These are phyloP conservation scores for Agrochola lychnidis DNA, from an alignment of 2,888 invertebrate species.

Conservation along the genomic window DNA sequence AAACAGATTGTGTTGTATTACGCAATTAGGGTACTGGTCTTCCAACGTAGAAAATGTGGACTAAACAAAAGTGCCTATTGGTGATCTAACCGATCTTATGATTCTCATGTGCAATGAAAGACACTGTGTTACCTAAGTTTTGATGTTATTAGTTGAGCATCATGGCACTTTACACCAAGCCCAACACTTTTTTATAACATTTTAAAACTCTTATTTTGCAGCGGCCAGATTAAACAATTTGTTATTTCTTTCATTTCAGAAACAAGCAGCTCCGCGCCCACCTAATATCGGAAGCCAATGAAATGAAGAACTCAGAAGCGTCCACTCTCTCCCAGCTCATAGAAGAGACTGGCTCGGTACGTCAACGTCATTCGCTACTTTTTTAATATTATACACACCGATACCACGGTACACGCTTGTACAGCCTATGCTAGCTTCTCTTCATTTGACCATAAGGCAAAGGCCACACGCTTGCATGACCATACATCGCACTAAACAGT, in stretches of 20 bases:
- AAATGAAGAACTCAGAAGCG: slow-evolving; percentile 89
- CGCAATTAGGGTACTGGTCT: no score
- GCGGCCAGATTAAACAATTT: not conserved
- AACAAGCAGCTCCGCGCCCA: slow-evolving; percentile 94
- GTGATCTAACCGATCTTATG: not conserved
- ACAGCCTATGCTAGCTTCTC: slow-evolving; percentile 71
- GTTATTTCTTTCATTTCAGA: slow-evolving; percentile 79
- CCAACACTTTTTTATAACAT: not conserved
- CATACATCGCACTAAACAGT: slow-evolving; percentile 67
- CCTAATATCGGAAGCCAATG: slow-evolving; percentile 93
- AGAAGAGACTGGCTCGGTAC: slow-evolving; percentile 89
- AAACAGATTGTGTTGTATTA: no score
- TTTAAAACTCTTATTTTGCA: not conserved
- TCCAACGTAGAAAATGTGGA: not conserved
- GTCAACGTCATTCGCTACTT: slow-evolving; percentile 55
- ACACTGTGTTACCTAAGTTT: not conserved
- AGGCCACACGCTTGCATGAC: slow-evolving; percentile 73
- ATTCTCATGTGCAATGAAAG: not conserved
- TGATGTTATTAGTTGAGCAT: not conserved
- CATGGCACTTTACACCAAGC: not conserved
- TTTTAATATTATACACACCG: slow-evolving; percentile 37
- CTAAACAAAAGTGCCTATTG: not conserved
- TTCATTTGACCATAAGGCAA: slow-evolving; percentile 64
- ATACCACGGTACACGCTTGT: slow-evolving; percentile 73
- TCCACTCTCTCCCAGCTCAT: slow-evolving; percentile 89